Evolutionary conservation across 1,140 invertebrate species (phyloP).

Genomic region (Leptinotarsa lineolata): DNA sequence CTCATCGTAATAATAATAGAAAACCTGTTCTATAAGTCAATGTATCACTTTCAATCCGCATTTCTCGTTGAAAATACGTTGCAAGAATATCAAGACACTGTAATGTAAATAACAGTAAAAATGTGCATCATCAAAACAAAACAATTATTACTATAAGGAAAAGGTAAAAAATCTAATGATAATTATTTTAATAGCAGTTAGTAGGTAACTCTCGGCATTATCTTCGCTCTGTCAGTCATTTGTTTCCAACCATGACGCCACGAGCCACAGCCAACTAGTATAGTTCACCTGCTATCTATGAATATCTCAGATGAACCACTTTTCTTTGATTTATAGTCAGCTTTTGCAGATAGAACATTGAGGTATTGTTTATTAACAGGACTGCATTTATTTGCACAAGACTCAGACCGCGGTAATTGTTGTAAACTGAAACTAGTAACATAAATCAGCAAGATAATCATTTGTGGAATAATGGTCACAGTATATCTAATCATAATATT

Average conservation of each 20-base stretch:
- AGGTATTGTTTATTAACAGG: constrained; percentile 37
- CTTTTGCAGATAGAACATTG: constrained; percentile 32
- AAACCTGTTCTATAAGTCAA: not conserved
- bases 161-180: constrained; percentile 49
- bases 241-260: constrained; percentile 59
- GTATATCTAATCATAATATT: constrained; percentile 19
- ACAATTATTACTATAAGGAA: constrained; percentile 51
- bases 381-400: constrained; percentile 33
- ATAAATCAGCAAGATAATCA: constrained; percentile 23
- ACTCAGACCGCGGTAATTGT: constrained; percentile 21
- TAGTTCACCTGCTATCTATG: constrained; percentile 54
- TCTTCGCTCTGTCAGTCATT: constrained; percentile 58
- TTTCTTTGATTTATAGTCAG: constrained; percentile 39
- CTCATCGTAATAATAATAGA: not conserved
- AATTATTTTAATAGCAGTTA: constrained; percentile 56
- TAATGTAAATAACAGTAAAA: constrained; percentile 37
- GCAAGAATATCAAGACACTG: not conserved
- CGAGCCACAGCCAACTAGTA: constrained; percentile 54
- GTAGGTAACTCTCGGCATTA: constrained; percentile 55
- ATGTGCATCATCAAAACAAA: constrained; percentile 46
- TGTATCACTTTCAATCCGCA: constrained; percentile 3
- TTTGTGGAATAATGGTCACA: constrained; percentile 19
- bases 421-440: constrained; percentile 10
- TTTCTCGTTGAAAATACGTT: constrained; percentile 2
- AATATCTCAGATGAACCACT: constrained; percentile 50